Evolutionary conservation across 2,113 vertebrate species (phyloP).

Genomic region (Apteryx owenii): DNA sequence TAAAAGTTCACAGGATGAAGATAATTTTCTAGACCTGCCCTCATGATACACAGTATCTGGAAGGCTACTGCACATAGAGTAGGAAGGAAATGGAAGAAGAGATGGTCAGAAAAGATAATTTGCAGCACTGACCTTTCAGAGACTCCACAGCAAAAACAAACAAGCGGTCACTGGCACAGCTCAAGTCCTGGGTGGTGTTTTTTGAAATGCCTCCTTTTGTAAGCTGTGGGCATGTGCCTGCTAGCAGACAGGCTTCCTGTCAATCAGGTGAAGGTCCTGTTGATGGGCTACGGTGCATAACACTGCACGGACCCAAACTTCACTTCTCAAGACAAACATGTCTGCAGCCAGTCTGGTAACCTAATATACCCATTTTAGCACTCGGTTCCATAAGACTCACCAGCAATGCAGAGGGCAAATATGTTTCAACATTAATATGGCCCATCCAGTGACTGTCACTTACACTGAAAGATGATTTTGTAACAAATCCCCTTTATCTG

Average conservation of each 20-base stretch:
- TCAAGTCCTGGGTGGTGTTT: neutral
- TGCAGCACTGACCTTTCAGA: neutral
- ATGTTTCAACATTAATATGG: neutral
- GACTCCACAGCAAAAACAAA: neutral
- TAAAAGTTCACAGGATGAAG: neutral
- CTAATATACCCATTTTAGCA: neutral
- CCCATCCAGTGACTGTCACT: neutral
- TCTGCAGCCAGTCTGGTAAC: neutral
- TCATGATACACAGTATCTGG: neutral
- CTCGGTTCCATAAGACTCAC: neutral
- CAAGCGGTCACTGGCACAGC: neutral
- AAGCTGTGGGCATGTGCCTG: neutral
- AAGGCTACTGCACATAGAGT: neutral
- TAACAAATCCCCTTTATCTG: neutral
- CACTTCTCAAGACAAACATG: neutral
- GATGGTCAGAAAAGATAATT: neutral
- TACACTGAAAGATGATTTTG: neutral
- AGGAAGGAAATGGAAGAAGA: neutral
- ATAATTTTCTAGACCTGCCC: neutral
- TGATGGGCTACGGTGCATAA: accelerated
- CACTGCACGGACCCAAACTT: neutral
- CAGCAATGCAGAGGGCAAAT: neutral
- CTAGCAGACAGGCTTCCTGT: neutral
- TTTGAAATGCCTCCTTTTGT: neutral
- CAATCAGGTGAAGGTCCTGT: neutral